Percentiles rank a stretch among this genome's conserved stretches.
Conservation (phyloP, 2,113 vertebrate genomes). For the Himantopus leucocephalus region DNA sequence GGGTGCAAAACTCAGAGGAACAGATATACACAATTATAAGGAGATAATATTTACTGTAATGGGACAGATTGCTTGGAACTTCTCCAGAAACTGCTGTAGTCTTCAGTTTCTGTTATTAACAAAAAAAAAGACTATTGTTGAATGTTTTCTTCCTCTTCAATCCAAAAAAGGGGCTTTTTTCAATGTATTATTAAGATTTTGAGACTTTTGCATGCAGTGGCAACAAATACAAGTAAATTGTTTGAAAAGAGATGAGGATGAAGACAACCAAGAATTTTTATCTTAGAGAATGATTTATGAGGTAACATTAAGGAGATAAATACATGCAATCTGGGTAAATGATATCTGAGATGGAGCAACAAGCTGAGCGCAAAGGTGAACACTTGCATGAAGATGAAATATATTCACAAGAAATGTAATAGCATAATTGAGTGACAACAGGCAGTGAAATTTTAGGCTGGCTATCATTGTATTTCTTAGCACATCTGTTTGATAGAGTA, state of each 20-base stretch:
- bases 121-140: background rate
- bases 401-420: background rate
- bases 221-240: background rate
- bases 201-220: background rate
- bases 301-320: background rate
- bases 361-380: background rate
- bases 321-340: background rate
- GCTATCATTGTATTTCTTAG: background rate
- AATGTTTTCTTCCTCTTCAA: background rate
- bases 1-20: background rate
- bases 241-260: background rate
- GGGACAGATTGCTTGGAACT: background rate
- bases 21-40: background rate
- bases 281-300: background rate
- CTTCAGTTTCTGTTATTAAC: background rate
- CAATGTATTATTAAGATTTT: background rate
- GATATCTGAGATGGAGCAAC: background rate
- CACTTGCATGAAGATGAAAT: background rate
- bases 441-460: background rate
- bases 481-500: background rate
- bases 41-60: background rate
- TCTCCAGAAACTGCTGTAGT: background rate
- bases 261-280: background rate
- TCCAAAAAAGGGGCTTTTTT: fast-evolving
- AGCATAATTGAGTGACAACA: background rate